These are phyloP conservation scores for Delichon dasypus DNA, from an alignment of 2,797 vertebrate genomes.

Conservation along the genomic window DNA sequence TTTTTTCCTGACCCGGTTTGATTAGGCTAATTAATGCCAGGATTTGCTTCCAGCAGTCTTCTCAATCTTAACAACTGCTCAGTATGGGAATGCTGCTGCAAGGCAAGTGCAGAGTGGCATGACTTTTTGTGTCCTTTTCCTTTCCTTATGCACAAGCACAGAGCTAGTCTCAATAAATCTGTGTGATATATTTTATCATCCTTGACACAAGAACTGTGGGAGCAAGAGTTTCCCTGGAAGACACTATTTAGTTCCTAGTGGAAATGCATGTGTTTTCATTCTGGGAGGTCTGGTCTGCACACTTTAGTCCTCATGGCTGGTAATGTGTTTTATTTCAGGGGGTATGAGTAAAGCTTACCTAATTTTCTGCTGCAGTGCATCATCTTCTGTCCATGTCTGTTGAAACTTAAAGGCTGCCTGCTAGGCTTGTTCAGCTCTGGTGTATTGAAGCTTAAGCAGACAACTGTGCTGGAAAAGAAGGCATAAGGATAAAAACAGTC, in stretches of 20 bases:
- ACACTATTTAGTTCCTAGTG: background rate
- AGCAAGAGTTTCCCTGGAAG: background rate
- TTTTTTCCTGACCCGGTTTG: background rate
- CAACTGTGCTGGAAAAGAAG: background rate
- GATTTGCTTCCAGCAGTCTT: constrained; percentile 7
- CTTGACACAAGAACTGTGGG: background rate
- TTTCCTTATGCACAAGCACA: background rate
- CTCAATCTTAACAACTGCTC: background rate
- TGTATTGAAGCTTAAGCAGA: background rate
- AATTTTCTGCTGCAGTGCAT: constrained; percentile 34
- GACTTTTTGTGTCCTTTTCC: constrained; percentile 3
- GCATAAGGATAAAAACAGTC: background rate
- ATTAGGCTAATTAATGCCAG: constrained; percentile 33
- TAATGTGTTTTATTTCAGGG: constrained; percentile 43
- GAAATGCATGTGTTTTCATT: constrained; percentile 8
- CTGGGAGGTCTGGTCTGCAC: background rate
- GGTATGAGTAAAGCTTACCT: constrained; percentile 30
- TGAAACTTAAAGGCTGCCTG: constrained; percentile 10
- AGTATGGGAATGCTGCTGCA: background rate
- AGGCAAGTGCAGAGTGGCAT: background rate
- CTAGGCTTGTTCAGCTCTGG: background rate
- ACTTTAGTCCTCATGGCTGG: background rate
- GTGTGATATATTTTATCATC: background rate
- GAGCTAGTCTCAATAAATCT: background rate
- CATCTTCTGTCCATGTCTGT: background rate